Base-by-base conservation (phyloP, 2,113 vertebrate genomes). In the Nipponia nippon region DNA sequence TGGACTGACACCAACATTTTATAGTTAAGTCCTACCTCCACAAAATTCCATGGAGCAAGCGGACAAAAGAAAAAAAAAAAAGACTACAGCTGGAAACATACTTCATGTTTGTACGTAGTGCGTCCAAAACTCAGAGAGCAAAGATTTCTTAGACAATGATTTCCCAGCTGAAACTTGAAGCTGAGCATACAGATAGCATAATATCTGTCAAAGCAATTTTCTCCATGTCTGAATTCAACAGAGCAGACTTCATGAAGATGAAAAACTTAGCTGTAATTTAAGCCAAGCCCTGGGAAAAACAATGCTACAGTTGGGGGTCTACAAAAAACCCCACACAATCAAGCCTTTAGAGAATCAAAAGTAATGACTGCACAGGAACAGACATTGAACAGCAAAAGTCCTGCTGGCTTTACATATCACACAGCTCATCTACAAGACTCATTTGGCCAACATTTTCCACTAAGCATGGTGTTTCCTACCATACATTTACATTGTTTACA, bases 1-100 rank as follows among this genome's bases (percentile, higher is more conserved):
- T 98, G 96, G 95, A 97, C 40, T 46, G 61, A 70, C 76, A 96
- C 86, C 90, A 98, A 77, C 38, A 66, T 67, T 93, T 95, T 89
- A 50, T 46, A 79, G 70, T 89, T 89, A 95, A 93, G 50, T 89
- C 86, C 70, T 91, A 95, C 83, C 83, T 96, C 90, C 62, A 47
- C 71, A 87, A 75, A 87, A 96, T 87, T 96, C 84, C 8, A 7
- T 21, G 47, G 63, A 95, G 77, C 6, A 40, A 93, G 30, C 29
- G 29, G 22, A 27, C 1, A 23, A 52, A 5, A 61, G 93, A 67
- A 47, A 17, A 46, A 18, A 22, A 58, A 69, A 96, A 82, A 95
- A 56, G 32, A 76, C 77, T 95, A 92, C 83, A 96, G 19, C 49
- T 79, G 76, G 32, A 65, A 95, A 72, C 16, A 47, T 65, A 83